Percentiles rank a stretch among this genome's conserved stretches.
Evolutionary conservation across 23 tunicate species (phyloP).

Genomic region (Trididemnum clinides): DNA sequence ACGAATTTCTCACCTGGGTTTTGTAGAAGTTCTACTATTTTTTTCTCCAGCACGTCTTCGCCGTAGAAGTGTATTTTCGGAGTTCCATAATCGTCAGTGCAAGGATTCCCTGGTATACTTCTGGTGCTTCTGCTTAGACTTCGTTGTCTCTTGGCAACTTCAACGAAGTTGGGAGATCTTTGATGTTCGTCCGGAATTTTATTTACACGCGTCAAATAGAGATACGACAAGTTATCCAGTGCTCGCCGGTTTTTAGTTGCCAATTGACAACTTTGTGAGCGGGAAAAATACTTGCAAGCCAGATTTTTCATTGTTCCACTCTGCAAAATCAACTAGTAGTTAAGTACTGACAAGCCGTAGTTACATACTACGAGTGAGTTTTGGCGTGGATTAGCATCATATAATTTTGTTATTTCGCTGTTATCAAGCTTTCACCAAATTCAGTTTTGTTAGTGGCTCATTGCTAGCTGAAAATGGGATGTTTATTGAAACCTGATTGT

Average conservation of each 20-base stretch:
- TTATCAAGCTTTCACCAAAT: no score
- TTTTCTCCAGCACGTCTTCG: slow-evolving; percentile 5
- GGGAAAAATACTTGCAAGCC: background rate
- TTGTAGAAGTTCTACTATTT: slow-evolving; percentile 50
- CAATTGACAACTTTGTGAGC: slow-evolving; percentile 7
- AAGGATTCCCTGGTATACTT: slow-evolving; percentile 41
- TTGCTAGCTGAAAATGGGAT: no score
- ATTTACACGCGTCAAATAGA: background rate
- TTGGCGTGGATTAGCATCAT: no score
- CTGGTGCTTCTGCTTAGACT: background rate
- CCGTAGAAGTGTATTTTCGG: background rate
- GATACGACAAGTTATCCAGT: background rate
- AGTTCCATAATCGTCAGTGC: background rate
- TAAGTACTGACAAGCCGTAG: no score
- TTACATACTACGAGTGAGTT: no score
- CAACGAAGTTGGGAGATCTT: background rate
- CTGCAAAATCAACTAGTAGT: background rate
- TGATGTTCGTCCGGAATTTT: background rate
- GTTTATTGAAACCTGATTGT: no score
- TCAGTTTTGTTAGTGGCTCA: no score
- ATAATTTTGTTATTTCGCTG: no score
- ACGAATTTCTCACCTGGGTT: slow-evolving; percentile 45
- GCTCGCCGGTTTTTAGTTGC: background rate
- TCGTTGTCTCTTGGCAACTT: background rate
- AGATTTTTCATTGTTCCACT: background rate